phyloP scores from a whole-genome alignment of 2,888 invertebrate species.

The Epistrophe eligans region DNA sequence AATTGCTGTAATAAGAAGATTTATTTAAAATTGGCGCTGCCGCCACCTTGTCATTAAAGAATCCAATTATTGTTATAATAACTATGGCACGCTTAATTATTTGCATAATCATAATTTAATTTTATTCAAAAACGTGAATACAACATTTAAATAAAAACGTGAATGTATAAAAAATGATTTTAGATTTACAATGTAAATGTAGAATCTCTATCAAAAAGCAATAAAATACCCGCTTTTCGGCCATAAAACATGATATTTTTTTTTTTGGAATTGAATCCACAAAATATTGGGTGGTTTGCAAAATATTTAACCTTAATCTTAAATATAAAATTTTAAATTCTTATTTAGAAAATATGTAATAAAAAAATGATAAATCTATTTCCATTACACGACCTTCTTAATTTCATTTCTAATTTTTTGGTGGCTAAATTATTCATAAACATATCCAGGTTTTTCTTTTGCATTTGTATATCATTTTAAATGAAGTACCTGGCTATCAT shows the following conservation, averaged over 20 bases:
- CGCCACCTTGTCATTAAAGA: neutral
- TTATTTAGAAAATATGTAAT: no score
- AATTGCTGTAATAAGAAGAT: neutral
- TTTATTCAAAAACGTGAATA: neutral
- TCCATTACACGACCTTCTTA: no score
- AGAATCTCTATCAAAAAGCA: neutral
- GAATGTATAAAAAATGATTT: neutral
- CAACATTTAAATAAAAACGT: neutral
- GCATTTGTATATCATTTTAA: no score
- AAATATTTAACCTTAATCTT: no score
- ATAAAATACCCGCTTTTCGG: neutral
- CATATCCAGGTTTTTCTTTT: no score
- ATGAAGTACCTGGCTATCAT: neutral
- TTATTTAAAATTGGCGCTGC: neutral
- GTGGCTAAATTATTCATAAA: no score
- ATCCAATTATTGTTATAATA: neutral
- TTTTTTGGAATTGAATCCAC: neutral
- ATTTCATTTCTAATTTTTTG: no score
- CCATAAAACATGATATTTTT: neutral
- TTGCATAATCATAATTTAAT: neutral
- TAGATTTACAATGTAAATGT: neutral
- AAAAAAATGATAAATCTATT: no score
- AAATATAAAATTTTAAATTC: no score
- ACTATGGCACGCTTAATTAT: neutral
- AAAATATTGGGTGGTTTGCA: neutral